A percentile compares a stretch with the other conserved stretches of the same genome.
Evolutionary conservation across 1,140 invertebrate genomes (phyloP).

Genomic region (Maconellicoccus hirsutus): DNA sequence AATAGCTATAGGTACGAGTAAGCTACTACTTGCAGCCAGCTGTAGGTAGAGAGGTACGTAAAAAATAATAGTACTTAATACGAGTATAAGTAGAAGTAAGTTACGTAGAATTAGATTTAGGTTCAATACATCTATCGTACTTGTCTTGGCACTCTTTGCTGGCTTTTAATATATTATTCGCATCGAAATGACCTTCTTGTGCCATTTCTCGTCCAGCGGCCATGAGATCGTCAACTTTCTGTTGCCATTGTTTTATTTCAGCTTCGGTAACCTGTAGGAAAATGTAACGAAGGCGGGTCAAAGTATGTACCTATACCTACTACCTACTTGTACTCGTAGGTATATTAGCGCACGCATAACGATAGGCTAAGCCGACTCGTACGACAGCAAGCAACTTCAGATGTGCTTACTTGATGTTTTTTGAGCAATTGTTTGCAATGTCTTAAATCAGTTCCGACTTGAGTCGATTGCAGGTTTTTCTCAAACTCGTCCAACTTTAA

Average conservation of each 20-base stretch:
- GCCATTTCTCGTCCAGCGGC: slow-evolving; percentile 77
- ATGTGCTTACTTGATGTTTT: slow-evolving; percentile 62
- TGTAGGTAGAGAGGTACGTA: too few species aligned
- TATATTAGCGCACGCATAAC: too few species aligned
- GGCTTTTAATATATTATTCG: slow-evolving; percentile 65
- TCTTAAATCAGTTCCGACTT: slow-evolving; percentile 71
- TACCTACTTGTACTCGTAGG: too few species aligned
- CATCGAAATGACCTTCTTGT: slow-evolving; percentile 87
- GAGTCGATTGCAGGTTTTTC: slow-evolving; percentile 57
- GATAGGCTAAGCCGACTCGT: too few species aligned
- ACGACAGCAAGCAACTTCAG: too few species aligned
- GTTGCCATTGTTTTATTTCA: slow-evolving; percentile 65
- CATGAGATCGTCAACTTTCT: slow-evolving; percentile 60
- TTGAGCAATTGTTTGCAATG: slow-evolving; percentile 80
- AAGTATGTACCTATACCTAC: too few species aligned
- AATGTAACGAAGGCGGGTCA: too few species aligned
- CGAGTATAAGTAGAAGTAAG: slow-evolving; percentile 21
- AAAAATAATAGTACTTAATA: neutral
- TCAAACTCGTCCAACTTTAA: slow-evolving; percentile 69
- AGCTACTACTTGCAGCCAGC: too few species aligned
- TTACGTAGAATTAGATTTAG: too few species aligned
- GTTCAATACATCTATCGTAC: slow-evolving; percentile 30
- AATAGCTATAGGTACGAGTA: too few species aligned
- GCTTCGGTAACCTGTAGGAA: slow-evolving; percentile 54
- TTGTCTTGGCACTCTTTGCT: slow-evolving; percentile 62